Conservation (phyloP, 2,113 vertebrate species). For the Anoplopoma fimbria region DNA sequence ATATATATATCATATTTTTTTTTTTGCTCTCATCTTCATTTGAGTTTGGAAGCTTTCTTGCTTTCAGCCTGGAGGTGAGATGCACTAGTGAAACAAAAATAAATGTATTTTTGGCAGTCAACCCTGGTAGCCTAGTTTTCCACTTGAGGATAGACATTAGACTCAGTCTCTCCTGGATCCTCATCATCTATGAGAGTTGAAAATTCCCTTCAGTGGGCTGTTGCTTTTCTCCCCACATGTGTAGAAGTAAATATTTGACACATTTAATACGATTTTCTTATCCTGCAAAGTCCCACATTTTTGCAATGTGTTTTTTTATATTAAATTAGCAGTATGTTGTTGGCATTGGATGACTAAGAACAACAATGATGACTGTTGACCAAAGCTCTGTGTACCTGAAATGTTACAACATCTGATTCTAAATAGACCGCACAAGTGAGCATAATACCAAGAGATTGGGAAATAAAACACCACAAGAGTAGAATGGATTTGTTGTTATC, state of each 20-base stretch:
- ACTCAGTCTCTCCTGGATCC: conserved; percentile 57
- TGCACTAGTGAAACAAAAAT: conserved; percentile 38
- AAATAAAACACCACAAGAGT: neutral
- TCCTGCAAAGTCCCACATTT: neutral
- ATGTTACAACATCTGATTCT: neutral
- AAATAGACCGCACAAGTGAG: neutral
- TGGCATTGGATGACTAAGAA: neutral
- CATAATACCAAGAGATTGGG: neutral
- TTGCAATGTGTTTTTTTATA: neutral
- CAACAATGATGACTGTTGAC: neutral
- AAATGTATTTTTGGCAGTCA: conserved; percentile 61
- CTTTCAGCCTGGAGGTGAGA: conserved; percentile 37
- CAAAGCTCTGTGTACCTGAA: neutral
- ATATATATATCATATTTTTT: too few relatives aligned
- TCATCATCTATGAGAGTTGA: conserved; percentile 60
- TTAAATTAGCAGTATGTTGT: neutral
- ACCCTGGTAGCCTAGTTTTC: conserved; percentile 55
- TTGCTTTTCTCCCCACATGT: conserved; percentile 30
- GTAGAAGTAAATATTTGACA: conserved; percentile 41
- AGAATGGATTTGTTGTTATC: neutral
- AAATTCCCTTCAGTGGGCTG: conserved; percentile 40
- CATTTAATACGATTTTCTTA: conserved; percentile 13
- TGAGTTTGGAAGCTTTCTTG: conserved; percentile 59
- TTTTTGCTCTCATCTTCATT: conserved; percentile 61
- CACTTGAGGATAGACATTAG: conserved; percentile 57